Evolutionary conservation across 2,888 invertebrate genomes (phyloP), one percentile per base, ranked within the genome.

Genomic region (Margaritifera margaritifera): DNA sequence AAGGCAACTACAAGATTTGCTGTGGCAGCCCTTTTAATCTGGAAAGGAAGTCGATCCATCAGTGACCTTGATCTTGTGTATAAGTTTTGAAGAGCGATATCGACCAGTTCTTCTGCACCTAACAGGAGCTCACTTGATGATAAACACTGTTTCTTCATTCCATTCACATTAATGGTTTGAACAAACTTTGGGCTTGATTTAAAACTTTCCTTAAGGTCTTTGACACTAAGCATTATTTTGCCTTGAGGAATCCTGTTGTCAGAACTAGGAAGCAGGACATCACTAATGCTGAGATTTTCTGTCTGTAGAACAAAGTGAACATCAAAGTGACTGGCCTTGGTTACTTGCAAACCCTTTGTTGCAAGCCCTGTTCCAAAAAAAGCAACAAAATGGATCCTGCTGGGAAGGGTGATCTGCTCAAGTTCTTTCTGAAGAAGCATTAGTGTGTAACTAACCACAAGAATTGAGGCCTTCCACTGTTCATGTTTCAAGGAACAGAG

Each of bases 41-140:
- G 77, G 65, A 84, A 84, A 15, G 85, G 84, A 6, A 86, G 66
- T 55, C 79, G 71, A 27, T 84, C 86, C 58, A 80, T 71, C 1
- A 78, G 67, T 27, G 66, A 72, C 53, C 81, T 78, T 51, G 72
- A 74, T 58, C 77, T 78, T 50, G 77, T 76, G 61, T 80, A 79
- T 31, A 86, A 66, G 59, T 71, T 78, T 59, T 80, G 75, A 8
- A 84, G 54, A 64, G 82, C 78, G 24, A 64, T 71, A n/a, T 80
- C 79, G 6, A 84, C 55, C 57, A 84, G 51, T 27, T 72, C 75
- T 57, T 80, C 79, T 2, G 79, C 74, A 18, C 73, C 57, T 24
- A 63, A 61, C 8, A 71, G 50, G 64, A 82, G 71, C 55, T 80
- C 72, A 62, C 75, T 77, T 1, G 80, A 70, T 20, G 78, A 78